These are phyloP conservation scores for Acleris holmiana DNA, from an alignment of 2,888 invertebrate species.

Conservation along the genomic window DNA sequence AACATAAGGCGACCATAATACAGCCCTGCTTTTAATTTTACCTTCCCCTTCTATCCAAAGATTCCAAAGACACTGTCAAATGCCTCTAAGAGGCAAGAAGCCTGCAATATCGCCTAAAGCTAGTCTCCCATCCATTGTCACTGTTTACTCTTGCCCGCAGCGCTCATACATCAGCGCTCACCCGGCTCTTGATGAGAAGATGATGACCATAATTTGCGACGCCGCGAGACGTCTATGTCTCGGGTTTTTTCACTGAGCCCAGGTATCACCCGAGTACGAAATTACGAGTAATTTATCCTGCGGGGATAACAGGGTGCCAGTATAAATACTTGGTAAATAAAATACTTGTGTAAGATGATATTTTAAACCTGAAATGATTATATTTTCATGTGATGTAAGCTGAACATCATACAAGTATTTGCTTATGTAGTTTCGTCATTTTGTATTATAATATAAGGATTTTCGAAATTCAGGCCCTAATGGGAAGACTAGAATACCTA, in stretches of 20 bases:
- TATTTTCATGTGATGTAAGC: too few relatives aligned
- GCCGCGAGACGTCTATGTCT: constrained; percentile 84
- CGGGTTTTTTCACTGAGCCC: constrained; percentile 82
- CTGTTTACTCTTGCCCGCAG: constrained; percentile 53
- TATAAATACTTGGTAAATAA: constrained; percentile 38
- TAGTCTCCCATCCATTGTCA: constrained; percentile 18
- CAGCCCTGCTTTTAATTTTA: too few relatives aligned
- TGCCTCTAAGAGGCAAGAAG: constrained; percentile 10
- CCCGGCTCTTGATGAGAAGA: constrained; percentile 83
- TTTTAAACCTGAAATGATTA: not conserved
- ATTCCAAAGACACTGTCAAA: not conserved
- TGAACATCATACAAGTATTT: too few relatives aligned
- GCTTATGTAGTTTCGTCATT: not conserved
- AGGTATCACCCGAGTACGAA: constrained; percentile 82
- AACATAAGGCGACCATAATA: too few relatives aligned
- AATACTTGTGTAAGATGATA: constrained; percentile 23
- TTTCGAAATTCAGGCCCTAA: too few relatives aligned
- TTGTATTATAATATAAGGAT: not conserved
- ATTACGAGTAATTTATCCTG: constrained; percentile 83
- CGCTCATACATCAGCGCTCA: constrained; percentile 80
- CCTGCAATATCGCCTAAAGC: not conserved
- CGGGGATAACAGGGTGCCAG: constrained; percentile 59
- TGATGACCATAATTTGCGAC: constrained; percentile 84
- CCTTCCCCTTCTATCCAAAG: not conserved
- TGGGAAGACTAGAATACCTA: too few relatives aligned